Percentiles rank a stretch among this genome's conserved stretches.
Evolutionary conservation across 2,113 vertebrate genomes (phyloP).

Genomic region (Calidris pygmaea): DNA sequence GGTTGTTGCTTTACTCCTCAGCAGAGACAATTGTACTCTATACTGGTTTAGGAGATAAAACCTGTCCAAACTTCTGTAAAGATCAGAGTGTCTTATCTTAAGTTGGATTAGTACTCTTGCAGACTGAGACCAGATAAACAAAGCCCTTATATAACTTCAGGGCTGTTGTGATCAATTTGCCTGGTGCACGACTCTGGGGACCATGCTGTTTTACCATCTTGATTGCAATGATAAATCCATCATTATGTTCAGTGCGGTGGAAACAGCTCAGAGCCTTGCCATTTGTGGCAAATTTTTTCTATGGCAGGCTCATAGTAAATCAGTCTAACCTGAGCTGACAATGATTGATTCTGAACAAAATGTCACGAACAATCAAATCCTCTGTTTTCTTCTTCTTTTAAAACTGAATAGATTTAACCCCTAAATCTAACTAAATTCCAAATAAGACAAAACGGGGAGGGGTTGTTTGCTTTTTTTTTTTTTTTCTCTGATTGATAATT

Average conservation of each 20-base stretch:
- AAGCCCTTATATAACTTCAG: conserved; percentile 50
- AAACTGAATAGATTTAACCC: conserved; percentile 46
- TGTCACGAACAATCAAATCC: conserved; percentile 71
- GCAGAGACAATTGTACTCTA: neutral
- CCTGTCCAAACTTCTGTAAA: neutral
- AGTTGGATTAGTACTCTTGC: conserved; percentile 12
- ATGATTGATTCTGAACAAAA: conserved; percentile 72
- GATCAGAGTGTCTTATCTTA: conserved; percentile 16
- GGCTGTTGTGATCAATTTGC: conserved; percentile 73
- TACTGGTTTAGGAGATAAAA: conserved; percentile 6
- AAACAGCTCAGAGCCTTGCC: conserved; percentile 49
- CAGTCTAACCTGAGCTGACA: conserved; percentile 66
- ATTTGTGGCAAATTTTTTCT: conserved; percentile 61
- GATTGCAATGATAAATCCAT: conserved; percentile 75
- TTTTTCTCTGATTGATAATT: neutral
- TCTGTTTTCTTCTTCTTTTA: conserved; percentile 41
- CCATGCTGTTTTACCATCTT: conserved; percentile 72
- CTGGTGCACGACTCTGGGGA: conserved; percentile 62
- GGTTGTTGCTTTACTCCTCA: neutral
- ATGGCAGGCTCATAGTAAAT: conserved; percentile 63
- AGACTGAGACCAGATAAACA: conserved; percentile 57
- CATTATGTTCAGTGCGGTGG: conserved; percentile 47
- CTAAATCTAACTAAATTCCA: conserved; percentile 48
- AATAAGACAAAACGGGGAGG: neutral
- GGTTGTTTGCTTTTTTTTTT: neutral